Conservation (phyloP, 1,140 invertebrate genomes). For the Pygmarrhopalites habei region DNA sequence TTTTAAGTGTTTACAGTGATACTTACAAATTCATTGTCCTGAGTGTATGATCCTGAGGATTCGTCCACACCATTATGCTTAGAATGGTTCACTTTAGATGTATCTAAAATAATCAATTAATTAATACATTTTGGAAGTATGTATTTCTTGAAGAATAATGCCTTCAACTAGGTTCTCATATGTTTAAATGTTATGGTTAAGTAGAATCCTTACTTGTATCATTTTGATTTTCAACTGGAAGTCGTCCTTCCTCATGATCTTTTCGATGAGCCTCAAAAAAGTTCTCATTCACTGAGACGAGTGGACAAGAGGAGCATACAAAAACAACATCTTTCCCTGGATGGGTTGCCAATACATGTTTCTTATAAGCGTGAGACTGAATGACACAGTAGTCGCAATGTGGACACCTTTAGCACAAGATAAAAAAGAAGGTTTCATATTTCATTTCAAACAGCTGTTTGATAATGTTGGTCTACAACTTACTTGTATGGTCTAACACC, state of each 20-base stretch:
- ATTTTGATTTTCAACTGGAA: no score
- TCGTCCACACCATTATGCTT: no score
- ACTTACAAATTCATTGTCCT: no score
- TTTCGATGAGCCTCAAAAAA: slow-evolving; percentile 51
- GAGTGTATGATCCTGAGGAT: no score
- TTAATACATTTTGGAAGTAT: no score
- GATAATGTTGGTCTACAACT: slow-evolving; percentile 3
- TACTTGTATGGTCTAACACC: slow-evolving; percentile 53
- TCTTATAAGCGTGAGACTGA: slow-evolving; percentile 59
- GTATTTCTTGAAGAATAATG: no score
- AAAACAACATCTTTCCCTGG: slow-evolving; percentile 50
- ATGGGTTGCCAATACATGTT: slow-evolving; percentile 58
- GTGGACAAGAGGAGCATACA: slow-evolving; percentile 53
- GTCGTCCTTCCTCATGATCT: slow-evolving; percentile 50
- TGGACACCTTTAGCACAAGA: slow-evolving; percentile 53
- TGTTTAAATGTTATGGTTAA: no score
- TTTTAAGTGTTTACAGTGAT: no score
- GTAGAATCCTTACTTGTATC: no score
- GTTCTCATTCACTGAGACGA: slow-evolving; percentile 54
- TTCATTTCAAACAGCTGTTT: not conserved
- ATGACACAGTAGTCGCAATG: slow-evolving; percentile 63
- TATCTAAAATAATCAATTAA: no score
- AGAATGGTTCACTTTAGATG: no score
- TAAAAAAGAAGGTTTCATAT: not conserved
- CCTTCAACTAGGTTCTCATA: no score